Base-by-base conservation (phyloP, 2,797 vertebrate species). In the Danio kyathit region DNA sequence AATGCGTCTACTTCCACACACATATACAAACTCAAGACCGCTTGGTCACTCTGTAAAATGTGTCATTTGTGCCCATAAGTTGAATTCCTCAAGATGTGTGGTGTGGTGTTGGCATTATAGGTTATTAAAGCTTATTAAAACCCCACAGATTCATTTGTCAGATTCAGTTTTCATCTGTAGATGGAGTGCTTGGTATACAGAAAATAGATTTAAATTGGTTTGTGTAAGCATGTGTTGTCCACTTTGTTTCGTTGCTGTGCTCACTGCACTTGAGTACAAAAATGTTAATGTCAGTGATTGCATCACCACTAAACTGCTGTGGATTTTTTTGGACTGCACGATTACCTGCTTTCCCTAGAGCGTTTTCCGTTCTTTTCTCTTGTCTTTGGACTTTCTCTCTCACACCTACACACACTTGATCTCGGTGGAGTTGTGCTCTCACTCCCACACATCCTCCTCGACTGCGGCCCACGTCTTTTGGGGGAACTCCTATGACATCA, bases 401-500 rank as follows among this genome's bases (percentile, higher is more conserved):
- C 44, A 61, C 40, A 49, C 19, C 51, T 43, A 14, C 40, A 77
- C 65, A 17, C 44, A 40, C 21, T 80, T 56, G 60, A 43, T 59
- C 29, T 56, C 49, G 13, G 9, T 21, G 10, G 57, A 13, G 12
- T 21, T 74, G 73, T 40, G 19, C 38, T 66, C 56, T 19, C 19
- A 69, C 69, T 63, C 71, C 67, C 64, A 64, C 65, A 43, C 21
- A 29, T 74, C 41, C 48, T 79, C 14, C 40, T 56, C 19, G 8
- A 63, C 51, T 41, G 41, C 16, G 19, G 13, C 61, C 38, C 29
- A 59, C 64, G 44, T 73, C 38, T 80, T 82, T 81, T 86, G 81
- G 48, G 48, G 43, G 87, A 85, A 84, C 80, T 79, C 41, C 77
- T 10, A 87, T 91, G 89, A 94, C 89, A 91, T 92, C 90, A 92